Evolutionary conservation across 2,888 invertebrate species (phyloP), one percentile per base, ranked within the genome.

Genomic region (Abrostola triplasia): DNA sequence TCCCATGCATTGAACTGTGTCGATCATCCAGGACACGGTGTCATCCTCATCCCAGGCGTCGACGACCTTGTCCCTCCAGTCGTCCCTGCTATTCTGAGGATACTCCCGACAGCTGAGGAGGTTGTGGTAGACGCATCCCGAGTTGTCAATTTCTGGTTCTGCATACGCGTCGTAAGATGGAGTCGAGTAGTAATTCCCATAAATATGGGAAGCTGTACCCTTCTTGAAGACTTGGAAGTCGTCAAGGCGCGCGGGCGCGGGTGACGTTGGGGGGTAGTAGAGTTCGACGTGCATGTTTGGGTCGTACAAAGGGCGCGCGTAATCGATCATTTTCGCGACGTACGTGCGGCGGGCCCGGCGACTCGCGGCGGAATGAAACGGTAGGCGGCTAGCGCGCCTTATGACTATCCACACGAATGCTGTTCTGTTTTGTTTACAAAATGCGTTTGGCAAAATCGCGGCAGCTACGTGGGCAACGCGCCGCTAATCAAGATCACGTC

Each of bases 31-130:
- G 67, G 95, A 92, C 60, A 95, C 90, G 47, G 96, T 95, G 82
- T 96, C 96, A 11, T 94, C 94, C 62, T 94, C 93, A 70, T 85
- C 94, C 96, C 96, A 96, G 12, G 94, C 90, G 67, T 86, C 84
- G 41, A 96, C 88, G 50, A 91, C 89, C 79, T 95, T 96, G 79
- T 89, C 90, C 66, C 91, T 91, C 96, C 96, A 96, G 49, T 94
- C 95, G 37, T 93, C 93, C 40, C 89, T 84, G 66, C 85, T 85
- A 79, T 90, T 74, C 38, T 74, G 77, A 8, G 77, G 86, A 80
- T 89, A 89, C 70, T 91, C 91, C 54, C 91, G 84, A 73, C 88
- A 84, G 82, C 80, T 88, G 78, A 92, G 88, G 67, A 94, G 87
- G 78, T 86, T 92, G 86, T 92, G 92, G 87, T 94, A 94, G 10